Percentiles rank a stretch among this genome's conserved stretches.
Evolutionary conservation across 2,888 invertebrate genomes (phyloP).

Genomic region (Brachyptera putata): DNA sequence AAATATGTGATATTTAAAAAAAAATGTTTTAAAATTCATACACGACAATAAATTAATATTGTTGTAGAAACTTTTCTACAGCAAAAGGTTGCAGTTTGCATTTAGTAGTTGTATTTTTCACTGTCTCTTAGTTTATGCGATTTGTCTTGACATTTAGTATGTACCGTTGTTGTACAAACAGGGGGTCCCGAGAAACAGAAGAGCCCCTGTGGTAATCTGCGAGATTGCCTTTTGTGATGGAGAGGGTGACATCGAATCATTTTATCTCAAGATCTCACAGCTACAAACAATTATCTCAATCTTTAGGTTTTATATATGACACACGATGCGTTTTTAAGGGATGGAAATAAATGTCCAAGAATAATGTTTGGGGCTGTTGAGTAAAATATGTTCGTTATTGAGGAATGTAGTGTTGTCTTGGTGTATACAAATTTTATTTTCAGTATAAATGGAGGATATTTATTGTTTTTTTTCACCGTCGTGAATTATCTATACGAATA

Average conservation of each 20-base stretch:
- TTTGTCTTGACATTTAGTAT: neutral
- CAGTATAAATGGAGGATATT: too few species aligned
- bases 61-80: neutral
- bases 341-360: neutral
- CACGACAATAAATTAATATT: too few species aligned
- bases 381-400: too few species aligned
- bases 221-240: neutral
- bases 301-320: too few species aligned
- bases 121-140: neutral
- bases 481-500: too few species aligned
- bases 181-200: neutral
- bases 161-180: too few species aligned
- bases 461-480: too few species aligned
- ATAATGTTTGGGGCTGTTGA: too few species aligned
- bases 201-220: neutral
- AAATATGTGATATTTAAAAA: too few species aligned
- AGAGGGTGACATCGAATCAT: conserved; percentile 4
- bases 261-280: conserved; percentile 3
- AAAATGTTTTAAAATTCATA: too few species aligned
- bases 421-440: too few species aligned
- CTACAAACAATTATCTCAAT: conserved; percentile 2
- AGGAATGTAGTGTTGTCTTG: too few species aligned
- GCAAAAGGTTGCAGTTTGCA: neutral
- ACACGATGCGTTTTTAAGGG: neutral
- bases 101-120: neutral